Percentiles rank a stretch among this genome's conserved stretches.
These are phyloP conservation scores for Stenotaenia linearis DNA, from an alignment of 2,888 invertebrate species.

Conservation along the genomic window DNA sequence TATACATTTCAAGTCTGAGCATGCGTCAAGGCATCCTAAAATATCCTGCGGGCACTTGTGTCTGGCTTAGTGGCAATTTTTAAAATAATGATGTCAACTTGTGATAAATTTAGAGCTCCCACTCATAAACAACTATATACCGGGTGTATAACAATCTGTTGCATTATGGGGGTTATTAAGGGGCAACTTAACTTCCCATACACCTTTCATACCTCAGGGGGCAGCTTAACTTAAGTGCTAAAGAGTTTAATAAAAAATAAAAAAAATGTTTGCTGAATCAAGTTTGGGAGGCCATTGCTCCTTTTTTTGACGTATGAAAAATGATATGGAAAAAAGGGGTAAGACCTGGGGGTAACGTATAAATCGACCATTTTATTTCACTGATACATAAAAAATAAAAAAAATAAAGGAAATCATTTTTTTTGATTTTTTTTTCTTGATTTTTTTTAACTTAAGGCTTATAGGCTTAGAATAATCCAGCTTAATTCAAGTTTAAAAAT, in stretches of 20 bases:
- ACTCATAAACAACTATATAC: background rate
- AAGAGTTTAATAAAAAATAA: background rate
- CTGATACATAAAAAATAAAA: background rate
- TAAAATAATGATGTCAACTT: slow-evolving; percentile 21
- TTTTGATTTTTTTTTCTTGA: background rate
- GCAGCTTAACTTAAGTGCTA: background rate
- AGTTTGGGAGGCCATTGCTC: background rate
- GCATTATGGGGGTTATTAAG: background rate
- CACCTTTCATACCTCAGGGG: background rate
- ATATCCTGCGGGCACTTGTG: background rate
- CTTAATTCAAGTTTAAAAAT: no score
- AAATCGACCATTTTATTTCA: background rate
- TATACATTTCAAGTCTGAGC: background rate
- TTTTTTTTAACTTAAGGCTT: background rate
- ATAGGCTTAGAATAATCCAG: no score
- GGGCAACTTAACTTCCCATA: background rate
- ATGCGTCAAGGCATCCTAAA: background rate
- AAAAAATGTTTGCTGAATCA: background rate
- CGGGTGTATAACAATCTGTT: background rate
- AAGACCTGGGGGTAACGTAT: background rate
- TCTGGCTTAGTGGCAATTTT: slow-evolving; percentile 11
- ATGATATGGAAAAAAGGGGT: background rate
- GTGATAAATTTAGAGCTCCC: slow-evolving; percentile 4
- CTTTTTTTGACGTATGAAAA: background rate
- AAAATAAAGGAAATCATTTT: background rate